These are phyloP conservation scores for Ochotona curzoniae DNA, from an alignment of 2,113 vertebrate genomes.

Conservation along the genomic window DNA sequence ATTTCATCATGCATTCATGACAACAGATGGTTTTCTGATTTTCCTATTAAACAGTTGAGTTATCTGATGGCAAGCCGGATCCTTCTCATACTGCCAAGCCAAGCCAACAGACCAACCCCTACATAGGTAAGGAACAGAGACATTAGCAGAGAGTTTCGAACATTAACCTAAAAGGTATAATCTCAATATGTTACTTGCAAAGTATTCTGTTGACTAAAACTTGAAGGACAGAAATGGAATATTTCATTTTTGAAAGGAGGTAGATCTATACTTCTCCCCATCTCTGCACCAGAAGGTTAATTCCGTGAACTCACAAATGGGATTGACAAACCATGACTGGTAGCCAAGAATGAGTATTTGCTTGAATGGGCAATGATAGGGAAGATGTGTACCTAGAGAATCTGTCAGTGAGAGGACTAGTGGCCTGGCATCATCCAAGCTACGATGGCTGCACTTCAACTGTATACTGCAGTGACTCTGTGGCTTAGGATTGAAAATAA, in stretches of 20 bases:
- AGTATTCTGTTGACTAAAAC: slow-evolving; percentile 10
- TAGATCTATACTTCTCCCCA: not conserved
- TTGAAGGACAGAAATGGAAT: not conserved
- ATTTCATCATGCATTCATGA: slow-evolving; percentile 60
- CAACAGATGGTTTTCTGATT: slow-evolving; percentile 69
- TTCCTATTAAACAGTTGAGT: slow-evolving; percentile 53
- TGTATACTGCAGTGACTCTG: not conserved
- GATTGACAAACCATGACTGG: not conserved
- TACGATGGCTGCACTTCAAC: not conserved
- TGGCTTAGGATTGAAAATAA: not conserved
- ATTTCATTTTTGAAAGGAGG: slow-evolving; percentile 8
- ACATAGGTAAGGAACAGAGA: not conserved
- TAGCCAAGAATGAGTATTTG: not conserved
- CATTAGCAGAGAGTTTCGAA: not conserved
- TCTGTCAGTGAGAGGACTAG: not conserved
- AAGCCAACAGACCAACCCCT: slow-evolving; percentile 3
- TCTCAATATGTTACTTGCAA: not conserved
- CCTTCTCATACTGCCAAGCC: slow-evolving; percentile 12
- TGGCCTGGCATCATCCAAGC: not conserved
- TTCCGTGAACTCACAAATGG: not conserved
- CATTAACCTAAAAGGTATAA: not conserved
- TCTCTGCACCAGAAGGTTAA: not conserved
- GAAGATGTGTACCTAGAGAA: not conserved
- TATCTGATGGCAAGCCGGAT: slow-evolving; percentile 51
- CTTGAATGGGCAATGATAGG: not conserved